phyloP scores from a whole-genome alignment of 1,140 invertebrate species.

The Psix sp. region DNA sequence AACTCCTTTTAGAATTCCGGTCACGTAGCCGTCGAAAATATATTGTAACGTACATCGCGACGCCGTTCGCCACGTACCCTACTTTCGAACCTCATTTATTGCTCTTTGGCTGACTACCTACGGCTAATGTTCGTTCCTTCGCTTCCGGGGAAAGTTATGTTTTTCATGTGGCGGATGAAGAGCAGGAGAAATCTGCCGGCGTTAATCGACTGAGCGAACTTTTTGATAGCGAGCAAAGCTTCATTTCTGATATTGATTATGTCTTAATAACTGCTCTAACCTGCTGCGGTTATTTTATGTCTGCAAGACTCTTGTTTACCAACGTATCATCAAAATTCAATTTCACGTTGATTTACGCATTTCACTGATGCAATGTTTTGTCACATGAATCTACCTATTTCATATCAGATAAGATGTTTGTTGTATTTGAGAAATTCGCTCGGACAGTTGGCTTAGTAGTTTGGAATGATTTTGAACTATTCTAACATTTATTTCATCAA shows the following conservation, averaged over 20 bases:
- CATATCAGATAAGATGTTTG: too few relatives aligned
- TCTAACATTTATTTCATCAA: too few relatives aligned
- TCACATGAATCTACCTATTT: neutral
- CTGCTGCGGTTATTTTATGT: constrained; percentile 29
- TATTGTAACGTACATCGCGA: constrained; percentile 67
- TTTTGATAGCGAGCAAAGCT: constrained; percentile 52
- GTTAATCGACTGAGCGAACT: constrained; percentile 58
- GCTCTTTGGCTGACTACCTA: constrained; percentile 56
- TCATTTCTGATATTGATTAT: constrained; percentile 51
- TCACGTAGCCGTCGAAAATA: constrained; percentile 67
- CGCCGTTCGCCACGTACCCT: constrained; percentile 68
- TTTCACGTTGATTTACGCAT: constrained; percentile 7
- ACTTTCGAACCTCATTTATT: constrained; percentile 72
- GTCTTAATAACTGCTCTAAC: constrained; percentile 52
- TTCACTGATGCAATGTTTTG: constrained; percentile 11
- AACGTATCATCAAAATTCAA: constrained; percentile 20
- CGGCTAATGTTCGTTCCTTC: constrained; percentile 52
- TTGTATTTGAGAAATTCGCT: too few relatives aligned
- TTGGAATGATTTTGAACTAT: too few relatives aligned
- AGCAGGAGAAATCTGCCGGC: constrained; percentile 41
- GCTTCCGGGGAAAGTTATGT: constrained; percentile 55
- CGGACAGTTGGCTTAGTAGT: too few relatives aligned
- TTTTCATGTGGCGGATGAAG: constrained; percentile 40
- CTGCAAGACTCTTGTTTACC: too few relatives aligned
- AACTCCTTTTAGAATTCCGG: constrained; percentile 64